Base-by-base conservation (phyloP, 2,888 invertebrate species). In the Agrochola lychnidis region DNA sequence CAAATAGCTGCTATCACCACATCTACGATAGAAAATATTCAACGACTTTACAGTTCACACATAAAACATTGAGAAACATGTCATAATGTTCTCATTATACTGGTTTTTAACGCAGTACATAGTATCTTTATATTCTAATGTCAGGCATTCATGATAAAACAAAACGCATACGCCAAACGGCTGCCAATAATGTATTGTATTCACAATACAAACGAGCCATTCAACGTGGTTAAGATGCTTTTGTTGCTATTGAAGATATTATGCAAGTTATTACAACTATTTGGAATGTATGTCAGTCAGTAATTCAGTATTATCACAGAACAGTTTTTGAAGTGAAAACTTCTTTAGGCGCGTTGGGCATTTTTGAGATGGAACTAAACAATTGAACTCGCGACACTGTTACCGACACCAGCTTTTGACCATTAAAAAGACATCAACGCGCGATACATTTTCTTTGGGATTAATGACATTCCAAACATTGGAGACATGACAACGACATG, bases 151-250 rank as follows among this genome's bases (percentile, higher is more conserved):
- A 59, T 40, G 53, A 57, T 64, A 71, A 64, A 76, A 73, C 71
- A 72, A 70, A 84, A 74, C 66, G 45, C 45, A 73, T 75, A 59
- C 61, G 61, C 72, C 62, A 73, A 80, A 82, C 66, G 69, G 63
- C 77, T 77, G 76, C 79, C 76, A 76, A 78, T 84, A 78, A 78
- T 76, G 72, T 76, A 71, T 84, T 84, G 85, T 76, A 64, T 85
- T 76, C 79, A 69, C 62, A 74, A 71, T 71, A 78, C 53, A 69
- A 63, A 22, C 64, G 48, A 63, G 51, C 69, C 69, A 73, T 74
- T 81, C 59, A 64, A 63, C 40, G 53, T 59, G 22, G 45, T 25
- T 62, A 14, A 19, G 62, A 85, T 74, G 59, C 72, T 78, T 81
- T 70, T 81, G 77, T 78, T 73, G 45, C n/a, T 53, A 74, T 85